Base-by-base conservation (phyloP, 2,888 invertebrate genomes). In the Xestia rhomboidea region DNA sequence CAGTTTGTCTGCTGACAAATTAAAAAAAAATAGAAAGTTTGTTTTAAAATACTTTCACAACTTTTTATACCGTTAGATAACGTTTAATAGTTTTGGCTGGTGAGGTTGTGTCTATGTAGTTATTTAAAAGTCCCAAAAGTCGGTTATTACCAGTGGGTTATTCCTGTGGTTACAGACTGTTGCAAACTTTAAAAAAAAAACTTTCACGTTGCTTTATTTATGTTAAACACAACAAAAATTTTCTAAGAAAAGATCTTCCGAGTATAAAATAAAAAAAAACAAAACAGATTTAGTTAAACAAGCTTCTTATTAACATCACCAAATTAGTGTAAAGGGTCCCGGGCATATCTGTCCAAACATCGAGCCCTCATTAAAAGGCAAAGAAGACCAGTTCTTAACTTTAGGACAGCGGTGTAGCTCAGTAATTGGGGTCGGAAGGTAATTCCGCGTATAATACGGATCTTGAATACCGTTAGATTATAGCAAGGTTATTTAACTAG, bases 241-340 rank as follows among this genome's bases (percentile, higher is more conserved):
- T 66, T 44, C n/a, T 13, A 54, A 51, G 15, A 60, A 81, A 75
- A 64, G 44, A n/a, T 34, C 57, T 63, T 24, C 54, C 21, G 34
- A 57, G 66, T n/a, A 63, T 0, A 62, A 82, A 63, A 72, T 49
- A 62, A n/a, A 76, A 77, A n/a, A 76, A 77, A 72, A 15, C 24
- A 24, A 63, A 57, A 72, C 38, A 68, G 51, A 68, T 82, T 57
- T 44, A 24, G 49, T 78, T 30, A 51, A 77, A 82, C 66, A 77
- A 71, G 46, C 38, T 60, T 41, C 44, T 30, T 68, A 68, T 73
- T 73, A 60, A 73, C 72, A 68, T 78, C 30, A 54, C 46, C 38
- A 38, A 78, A 83, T 64, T 38, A 64, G 54, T 60, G 44, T 78
- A 68, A 46, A 68, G n/a, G 60, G 54, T 64, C n/a, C 24, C n/a